phyloP scores from a whole-genome alignment of 2,888 invertebrate genomes.

The Euzophera pinguis region DNA sequence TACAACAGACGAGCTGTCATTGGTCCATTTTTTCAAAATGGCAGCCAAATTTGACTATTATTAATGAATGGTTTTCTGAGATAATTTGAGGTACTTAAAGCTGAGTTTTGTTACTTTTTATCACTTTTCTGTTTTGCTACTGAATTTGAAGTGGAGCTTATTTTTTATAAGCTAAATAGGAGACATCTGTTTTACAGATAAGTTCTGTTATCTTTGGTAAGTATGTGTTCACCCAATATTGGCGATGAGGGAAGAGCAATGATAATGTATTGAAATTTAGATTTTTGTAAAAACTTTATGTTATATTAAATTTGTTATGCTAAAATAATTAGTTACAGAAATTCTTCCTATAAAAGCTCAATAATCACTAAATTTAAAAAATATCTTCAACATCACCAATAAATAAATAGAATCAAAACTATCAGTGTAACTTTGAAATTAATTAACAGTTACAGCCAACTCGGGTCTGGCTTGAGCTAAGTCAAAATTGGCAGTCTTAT shows the following conservation, averaged over 20 bases:
- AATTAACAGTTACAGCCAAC: constrained; percentile 53
- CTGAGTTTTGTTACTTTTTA: constrained; percentile 51
- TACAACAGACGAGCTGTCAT: constrained; percentile 46
- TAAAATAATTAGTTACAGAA: no score
- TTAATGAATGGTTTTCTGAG: constrained; percentile 62
- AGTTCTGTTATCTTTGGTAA: constrained; percentile 10
- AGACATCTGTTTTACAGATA: constrained; percentile 33
- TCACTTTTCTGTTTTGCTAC: no score
- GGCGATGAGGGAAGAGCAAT: no score
- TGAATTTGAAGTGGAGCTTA: constrained; percentile 46
- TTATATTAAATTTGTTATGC: no score
- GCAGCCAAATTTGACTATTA: constrained; percentile 69
- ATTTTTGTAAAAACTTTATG: no score
- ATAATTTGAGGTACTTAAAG: constrained; percentile 49
- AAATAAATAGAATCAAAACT: constrained; percentile 14
- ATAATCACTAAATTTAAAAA: background rate
- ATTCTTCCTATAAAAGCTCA: background rate
- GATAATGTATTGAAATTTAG: no score
- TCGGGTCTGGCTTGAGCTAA: constrained; percentile 36
- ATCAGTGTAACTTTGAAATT: constrained; percentile 47
- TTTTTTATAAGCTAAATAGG: constrained; percentile 64
- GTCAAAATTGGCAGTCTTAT: constrained; percentile 61
- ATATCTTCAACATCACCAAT: constrained; percentile 35
- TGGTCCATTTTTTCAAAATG: constrained; percentile 67
- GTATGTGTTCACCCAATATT: background rate